Evolutionary conservation across 2,888 invertebrate species (phyloP), one percentile per base, ranked within the genome.

Genomic region (Hirudinaria manillensis): DNA sequence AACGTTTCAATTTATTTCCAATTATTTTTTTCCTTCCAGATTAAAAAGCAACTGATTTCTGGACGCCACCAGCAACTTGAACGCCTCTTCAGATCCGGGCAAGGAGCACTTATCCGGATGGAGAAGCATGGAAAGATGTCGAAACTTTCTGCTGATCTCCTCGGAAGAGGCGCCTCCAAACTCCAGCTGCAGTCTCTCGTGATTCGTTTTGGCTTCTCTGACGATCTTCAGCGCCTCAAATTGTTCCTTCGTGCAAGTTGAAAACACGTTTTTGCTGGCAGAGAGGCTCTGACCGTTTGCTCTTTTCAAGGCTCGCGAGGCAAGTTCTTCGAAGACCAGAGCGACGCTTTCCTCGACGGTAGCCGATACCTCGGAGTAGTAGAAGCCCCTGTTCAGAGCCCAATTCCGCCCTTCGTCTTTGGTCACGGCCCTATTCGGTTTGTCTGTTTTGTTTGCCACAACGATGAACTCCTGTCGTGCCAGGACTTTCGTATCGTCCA

Each of bases 101-200:
- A 84, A 85, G 2, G 83, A 82, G 77, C 83, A 86, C 79, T 86
- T 86, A 79, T 86, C 86, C 0, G 86, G 86, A 76, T 86, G 86
- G 19, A 86, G 81, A 34, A 86, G 79, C 13, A 86, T 83, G 0
- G 86, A 86, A 51, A 87, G 80, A 75, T 82, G 81, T 71, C 86
- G 81, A 80, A 86, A 86, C 0, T 86, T 84, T 76, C 82, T 82
- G 80, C 86, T 86, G 13, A 86, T 82, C 72, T 87, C 85, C 67
- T 86, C 86, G 1, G 45, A 45, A 4, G 45, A 45, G 45, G 16
- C 16, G 10, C 13, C 16, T 76, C 85, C 86, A 81, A n/a, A 80
- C 4, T 74, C 61, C 0, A 86, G 77, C 4, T 85, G 85, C 3
- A 86, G 81, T 70, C 84, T 78, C 74, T 86, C 85, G 76, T 82